Evolutionary conservation across 2,113 vertebrate genomes (phyloP), one percentile per base, ranked within the genome.

Genomic region (Notarius quadriscutis): DNA sequence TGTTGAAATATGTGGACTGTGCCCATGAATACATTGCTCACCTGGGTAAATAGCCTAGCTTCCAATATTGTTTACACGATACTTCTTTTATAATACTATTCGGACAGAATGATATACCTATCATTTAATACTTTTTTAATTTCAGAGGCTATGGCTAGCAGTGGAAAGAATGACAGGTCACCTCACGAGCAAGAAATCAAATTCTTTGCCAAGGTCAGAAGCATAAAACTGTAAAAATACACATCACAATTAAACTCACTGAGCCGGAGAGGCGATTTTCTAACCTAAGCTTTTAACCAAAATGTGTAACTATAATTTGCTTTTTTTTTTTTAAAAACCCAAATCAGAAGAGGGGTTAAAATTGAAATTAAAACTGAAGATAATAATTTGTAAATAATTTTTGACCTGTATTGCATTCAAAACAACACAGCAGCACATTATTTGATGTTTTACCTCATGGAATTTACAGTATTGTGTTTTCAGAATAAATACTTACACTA

Each of bases 131-230:
- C 15, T 83, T 30, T 20, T 77, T 18, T 83, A 14, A 14, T 92
- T 94, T 51, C 91, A 99, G 98, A 99, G 96, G 95, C 96, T 89
- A 97, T 99, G 95, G 97, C 97, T 81, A 95, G 95, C 87, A 98
- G 96, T 89, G 98, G 97, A 30, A 99, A 99, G 96, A 97, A 95
- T 0, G 97, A 99, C 92, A 95, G 96, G 83, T 99, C 98, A 22
- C 98, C 98, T 88, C 97, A 99, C 86, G 98, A 99, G 81, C 97
- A 98, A 83, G 97, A 99, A 94, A 99, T 99, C 93, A 99, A 99
- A 93, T 99, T 99, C 93, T 99, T 99, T 94, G 98, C 98, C 89
- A 99, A 99, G 96, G 98, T 99, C 92, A 95, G 96, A 93, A 77
- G 14, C 25, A 62, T 11, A 78, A 15, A 17, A 22, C 55, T 25